Percentiles rank a stretch among this genome's conserved stretches.
These are phyloP conservation scores for Lutraria lutraria DNA, from an alignment of 2,888 invertebrate genomes.

Conservation along the genomic window DNA sequence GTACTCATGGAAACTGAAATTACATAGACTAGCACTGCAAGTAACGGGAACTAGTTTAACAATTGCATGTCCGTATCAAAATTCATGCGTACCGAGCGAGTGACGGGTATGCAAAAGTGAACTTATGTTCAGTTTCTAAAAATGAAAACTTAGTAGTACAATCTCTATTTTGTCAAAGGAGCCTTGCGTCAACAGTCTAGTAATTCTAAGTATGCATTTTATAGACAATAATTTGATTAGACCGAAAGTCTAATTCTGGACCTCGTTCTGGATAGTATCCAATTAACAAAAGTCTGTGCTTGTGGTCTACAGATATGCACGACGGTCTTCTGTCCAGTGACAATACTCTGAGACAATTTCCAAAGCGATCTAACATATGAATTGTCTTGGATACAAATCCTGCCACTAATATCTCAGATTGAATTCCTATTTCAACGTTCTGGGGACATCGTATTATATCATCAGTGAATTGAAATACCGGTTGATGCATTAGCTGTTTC, in stretches of 20 bases:
- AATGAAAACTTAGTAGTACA: no score
- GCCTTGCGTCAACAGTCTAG: no score
- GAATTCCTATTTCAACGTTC: conserved; percentile 38
- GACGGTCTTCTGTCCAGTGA: conserved; percentile 44
- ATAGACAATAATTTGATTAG: conserved; percentile 28
- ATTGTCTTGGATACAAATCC: conserved; percentile 64
- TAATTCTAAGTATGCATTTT: not conserved
- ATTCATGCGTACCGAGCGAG: no score
- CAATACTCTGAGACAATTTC: conserved; percentile 37
- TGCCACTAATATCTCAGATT: conserved; percentile 49
- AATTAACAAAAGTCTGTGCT: conserved; percentile 22
- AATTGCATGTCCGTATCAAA: no score
- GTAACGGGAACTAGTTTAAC: no score
- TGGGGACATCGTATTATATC: conserved; percentile 51
- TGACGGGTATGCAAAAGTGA: no score
- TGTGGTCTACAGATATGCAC: conserved; percentile 36
- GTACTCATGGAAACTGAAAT: no score
- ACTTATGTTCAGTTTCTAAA: no score
- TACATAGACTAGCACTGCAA: no score
- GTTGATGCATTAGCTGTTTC: conserved; percentile 13
- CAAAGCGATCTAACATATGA: conserved; percentile 50
- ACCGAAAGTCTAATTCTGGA: not conserved
- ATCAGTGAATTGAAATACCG: conserved; percentile 52
- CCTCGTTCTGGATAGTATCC: conserved; percentile 42
- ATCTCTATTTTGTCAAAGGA: no score